Conservation (phyloP, 2,888 invertebrate genomes). For the Brenthis hecate region DNA sequence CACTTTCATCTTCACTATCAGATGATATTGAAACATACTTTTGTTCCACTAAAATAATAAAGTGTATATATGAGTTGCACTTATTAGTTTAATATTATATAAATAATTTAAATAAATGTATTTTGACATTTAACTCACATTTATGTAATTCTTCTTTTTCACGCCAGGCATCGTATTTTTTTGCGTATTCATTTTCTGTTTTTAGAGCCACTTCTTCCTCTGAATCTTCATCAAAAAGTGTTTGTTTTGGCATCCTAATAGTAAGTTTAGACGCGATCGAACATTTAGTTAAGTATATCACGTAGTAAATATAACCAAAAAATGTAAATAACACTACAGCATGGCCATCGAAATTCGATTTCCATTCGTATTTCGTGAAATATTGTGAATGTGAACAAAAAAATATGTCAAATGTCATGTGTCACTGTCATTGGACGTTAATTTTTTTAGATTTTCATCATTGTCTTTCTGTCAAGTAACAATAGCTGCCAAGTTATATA, state of each 20-base stretch:
- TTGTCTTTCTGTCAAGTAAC: too few relatives aligned
- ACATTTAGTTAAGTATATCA: slow-evolving; percentile 49
- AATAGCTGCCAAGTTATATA: too few relatives aligned
- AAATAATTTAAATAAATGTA: neutral
- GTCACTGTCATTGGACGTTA: neutral
- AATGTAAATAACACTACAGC: slow-evolving; percentile 23
- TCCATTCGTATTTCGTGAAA: neutral
- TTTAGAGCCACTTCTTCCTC: slow-evolving; percentile 82
- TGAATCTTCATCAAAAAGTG: slow-evolving; percentile 81
- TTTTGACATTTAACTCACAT: slow-evolving; percentile 75
- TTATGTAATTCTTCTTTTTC: slow-evolving; percentile 93
- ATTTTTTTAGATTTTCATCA: too few relatives aligned
- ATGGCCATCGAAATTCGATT: slow-evolving; percentile 9
- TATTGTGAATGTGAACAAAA: too few relatives aligned
- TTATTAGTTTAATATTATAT: neutral
- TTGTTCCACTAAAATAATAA: slow-evolving; percentile 84
- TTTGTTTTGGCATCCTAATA: slow-evolving; percentile 48
- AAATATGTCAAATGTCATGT: slow-evolving; percentile 2
- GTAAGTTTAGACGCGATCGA: neutral
- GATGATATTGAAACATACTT: slow-evolving; percentile 82
- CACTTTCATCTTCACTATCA: slow-evolving; percentile 85
- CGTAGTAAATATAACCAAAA: slow-evolving; percentile 38
- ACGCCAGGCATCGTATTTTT: slow-evolving; percentile 91
- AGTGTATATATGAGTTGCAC: neutral
- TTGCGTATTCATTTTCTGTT: slow-evolving; percentile 91